Evolutionary conservation across 2,797 vertebrate genomes (phyloP), one percentile per base, ranked within the genome.

Genomic region (Buceros bicornis): DNA sequence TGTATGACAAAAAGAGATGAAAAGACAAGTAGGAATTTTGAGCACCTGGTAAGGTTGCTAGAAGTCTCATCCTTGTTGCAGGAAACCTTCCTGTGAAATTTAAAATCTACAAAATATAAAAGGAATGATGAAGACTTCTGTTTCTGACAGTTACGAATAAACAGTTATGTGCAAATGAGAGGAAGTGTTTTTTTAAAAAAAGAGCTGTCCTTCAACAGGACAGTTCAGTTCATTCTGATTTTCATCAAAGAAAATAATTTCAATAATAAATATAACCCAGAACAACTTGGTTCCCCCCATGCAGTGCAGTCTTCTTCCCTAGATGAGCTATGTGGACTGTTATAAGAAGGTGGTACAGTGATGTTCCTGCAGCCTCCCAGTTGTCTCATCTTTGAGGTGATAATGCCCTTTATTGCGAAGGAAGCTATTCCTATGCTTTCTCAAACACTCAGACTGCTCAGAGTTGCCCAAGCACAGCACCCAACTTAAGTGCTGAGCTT

Each of bases 41-140:
- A 93, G 73, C 80, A 95, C 42, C 43, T 86, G 35, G 25, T 82
- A 82, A 84, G 65, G 47, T 78, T 91, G 48, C 43, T 87, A 45
- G n/a, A 94, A 91, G 37, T 82, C 45, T 93, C 13, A 11, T 79
- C 0, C 0, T 35, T 78, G 28, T 83, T 90, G 64, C 12, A 89
- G 77, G 29, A 89, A 89, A 82, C 16, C 70, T 67, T 22, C 17
- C 7, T n/a, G 11, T 40, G 73, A 87, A 95, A 90, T 72, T 66
- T 72, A 67, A 89, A 94, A 95, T 64, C 56, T 64, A 57, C 6
- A 73, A 45, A 60, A 45, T 64, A 69, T 53, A 86, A 90, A 85
- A 72, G 10, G 40, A 79, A 76, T 1, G 1, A 73, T 66, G n/a
- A 77, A 67, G 29, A 51, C 26, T 50, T 90, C 43, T 76, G 35